phyloP scores from a whole-genome alignment of 2,113 vertebrate species.

The Merops nubicus region DNA sequence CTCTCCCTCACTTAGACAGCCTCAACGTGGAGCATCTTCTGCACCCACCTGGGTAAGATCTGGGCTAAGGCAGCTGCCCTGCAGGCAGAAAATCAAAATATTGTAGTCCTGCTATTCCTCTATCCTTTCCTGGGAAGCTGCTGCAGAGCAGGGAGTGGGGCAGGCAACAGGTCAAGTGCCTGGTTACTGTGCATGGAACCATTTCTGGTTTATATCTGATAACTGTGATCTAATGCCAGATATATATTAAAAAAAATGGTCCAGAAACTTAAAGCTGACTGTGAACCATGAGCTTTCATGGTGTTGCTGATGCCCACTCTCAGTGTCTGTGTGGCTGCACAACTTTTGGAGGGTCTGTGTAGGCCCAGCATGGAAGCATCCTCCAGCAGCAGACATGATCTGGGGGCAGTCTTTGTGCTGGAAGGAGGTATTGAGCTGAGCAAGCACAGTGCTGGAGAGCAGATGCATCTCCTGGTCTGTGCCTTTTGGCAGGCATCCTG shows the following conservation, averaged over 20 bases:
- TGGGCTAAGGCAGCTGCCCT: background rate
- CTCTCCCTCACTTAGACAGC: background rate
- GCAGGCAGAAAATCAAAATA: background rate
- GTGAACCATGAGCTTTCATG: background rate
- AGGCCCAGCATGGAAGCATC: background rate
- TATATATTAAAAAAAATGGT: accelerated
- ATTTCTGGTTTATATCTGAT: background rate
- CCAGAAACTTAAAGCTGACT: background rate
- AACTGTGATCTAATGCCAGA: background rate
- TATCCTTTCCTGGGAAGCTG: background rate
- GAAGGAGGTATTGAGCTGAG: background rate
- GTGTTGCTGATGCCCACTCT: background rate
- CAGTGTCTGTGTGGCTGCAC: background rate
- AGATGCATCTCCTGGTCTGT: background rate
- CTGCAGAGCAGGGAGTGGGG: background rate
- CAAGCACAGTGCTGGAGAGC: accelerated
- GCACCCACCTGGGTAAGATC: background rate
- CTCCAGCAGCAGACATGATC: background rate
- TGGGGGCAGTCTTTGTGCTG: background rate
- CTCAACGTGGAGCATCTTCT: background rate
- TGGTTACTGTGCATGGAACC: background rate
- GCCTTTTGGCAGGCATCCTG: background rate
- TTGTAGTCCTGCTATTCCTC: background rate
- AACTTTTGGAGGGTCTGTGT: background rate
- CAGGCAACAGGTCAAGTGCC: background rate